Evolutionary conservation across 2,797 vertebrate species (phyloP).

Genomic region (Gila robusta): DNA sequence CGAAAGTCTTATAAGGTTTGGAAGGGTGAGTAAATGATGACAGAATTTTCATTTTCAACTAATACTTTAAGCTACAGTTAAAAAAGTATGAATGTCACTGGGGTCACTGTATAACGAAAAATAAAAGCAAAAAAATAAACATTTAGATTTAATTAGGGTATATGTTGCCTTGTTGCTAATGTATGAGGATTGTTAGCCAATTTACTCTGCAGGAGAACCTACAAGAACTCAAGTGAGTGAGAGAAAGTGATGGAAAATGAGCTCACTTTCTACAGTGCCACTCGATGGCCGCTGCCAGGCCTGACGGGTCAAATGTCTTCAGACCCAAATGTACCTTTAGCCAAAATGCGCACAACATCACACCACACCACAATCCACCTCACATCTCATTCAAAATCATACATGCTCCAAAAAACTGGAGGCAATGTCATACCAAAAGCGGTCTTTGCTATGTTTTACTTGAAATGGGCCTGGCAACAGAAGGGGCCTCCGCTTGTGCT

Average conservation of each 20-base stretch:
- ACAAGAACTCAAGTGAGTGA: background rate
- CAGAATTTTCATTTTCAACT: background rate
- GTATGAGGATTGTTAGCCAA: background rate
- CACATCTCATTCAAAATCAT: constrained; percentile 21
- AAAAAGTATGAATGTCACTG: background rate
- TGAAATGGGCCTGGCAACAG: background rate
- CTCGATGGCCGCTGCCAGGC: constrained; percentile 24
- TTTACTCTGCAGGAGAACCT: constrained; percentile 22
- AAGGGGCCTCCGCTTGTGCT: background rate
- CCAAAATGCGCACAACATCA: background rate
- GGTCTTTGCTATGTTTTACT: background rate
- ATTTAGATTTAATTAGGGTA: background rate
- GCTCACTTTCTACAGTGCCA: constrained; percentile 41
- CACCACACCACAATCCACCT: background rate
- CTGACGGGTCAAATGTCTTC: constrained; percentile 35
- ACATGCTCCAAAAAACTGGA: background rate
- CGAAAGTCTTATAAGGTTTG: background rate
- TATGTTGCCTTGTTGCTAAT: background rate
- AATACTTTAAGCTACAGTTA: background rate
- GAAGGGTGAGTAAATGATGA: background rate
- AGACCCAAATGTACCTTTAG: background rate
- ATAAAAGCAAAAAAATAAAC: background rate
- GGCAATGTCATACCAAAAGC: background rate
- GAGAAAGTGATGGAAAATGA: constrained; percentile 51
- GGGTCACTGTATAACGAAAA: background rate